These are phyloP conservation scores for Sinocyclocheilus rhinocerous DNA, from an alignment of 2,113 vertebrate genomes.

Conservation along the genomic window DNA sequence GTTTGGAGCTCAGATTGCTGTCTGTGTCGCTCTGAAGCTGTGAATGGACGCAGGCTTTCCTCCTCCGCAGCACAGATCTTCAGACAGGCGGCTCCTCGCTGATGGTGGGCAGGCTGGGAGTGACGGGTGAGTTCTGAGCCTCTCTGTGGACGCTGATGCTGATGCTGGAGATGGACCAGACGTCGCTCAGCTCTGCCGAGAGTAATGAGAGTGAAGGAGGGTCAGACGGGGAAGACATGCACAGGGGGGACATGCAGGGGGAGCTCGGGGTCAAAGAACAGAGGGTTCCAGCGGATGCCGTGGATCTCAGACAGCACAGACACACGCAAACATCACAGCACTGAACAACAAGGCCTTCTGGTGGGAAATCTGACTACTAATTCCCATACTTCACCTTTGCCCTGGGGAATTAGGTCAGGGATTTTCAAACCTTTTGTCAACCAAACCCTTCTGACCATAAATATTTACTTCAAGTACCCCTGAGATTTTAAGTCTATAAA, in stretches of 20 bases:
- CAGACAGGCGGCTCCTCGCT: constrained; percentile 67
- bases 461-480: no score
- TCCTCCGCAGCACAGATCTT: constrained; percentile 1
- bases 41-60: neutral
- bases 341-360: neutral
- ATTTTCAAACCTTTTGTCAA: no score
- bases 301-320: constrained; percentile 65
- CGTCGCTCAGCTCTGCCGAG: constrained; percentile 76
- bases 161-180: constrained; percentile 78
- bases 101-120: constrained; percentile 73
- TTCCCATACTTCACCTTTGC: neutral
- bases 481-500: no score
- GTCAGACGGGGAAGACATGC: constrained; percentile 58
- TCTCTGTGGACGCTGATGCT: constrained; percentile 70
- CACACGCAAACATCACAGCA: constrained; percentile 18
- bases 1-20: neutral
- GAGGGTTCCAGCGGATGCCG: constrained; percentile 70
- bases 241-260: constrained; percentile 56
- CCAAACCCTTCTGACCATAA: no score
- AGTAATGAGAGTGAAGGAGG: constrained; percentile 3
- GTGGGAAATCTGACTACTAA: neutral
- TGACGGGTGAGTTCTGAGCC: constrained; percentile 61
- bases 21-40: constrained; percentile 6
- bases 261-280: constrained; percentile 62
- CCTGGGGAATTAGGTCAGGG: no score